Percentiles rank a stretch among this genome's conserved stretches.
Evolutionary conservation across 2,888 invertebrate species (phyloP).

Genomic region (Chymomyza amoena): DNA sequence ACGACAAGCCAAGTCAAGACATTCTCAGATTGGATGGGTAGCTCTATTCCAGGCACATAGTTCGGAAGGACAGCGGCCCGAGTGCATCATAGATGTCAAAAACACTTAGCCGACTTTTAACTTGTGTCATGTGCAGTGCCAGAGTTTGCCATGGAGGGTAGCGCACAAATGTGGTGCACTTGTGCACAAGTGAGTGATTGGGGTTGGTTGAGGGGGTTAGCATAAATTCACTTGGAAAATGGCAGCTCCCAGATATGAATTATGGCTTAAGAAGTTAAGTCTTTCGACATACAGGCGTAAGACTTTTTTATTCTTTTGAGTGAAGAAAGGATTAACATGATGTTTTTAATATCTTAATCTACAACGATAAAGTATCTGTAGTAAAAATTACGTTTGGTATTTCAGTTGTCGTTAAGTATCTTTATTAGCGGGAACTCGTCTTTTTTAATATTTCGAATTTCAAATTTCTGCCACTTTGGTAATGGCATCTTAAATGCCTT

Average conservation of each 20-base stretch:
- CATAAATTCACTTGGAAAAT: neutral
- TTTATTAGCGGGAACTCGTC: too few species aligned
- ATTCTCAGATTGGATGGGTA: neutral
- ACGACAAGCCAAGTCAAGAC: constrained; percentile 29
- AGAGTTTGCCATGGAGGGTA: neutral
- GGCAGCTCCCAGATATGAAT: neutral
- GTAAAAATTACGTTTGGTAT: too few species aligned
- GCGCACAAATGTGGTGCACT: neutral
- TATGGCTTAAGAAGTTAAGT: neutral
- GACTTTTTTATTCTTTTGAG: too few species aligned
- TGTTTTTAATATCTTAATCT: too few species aligned
- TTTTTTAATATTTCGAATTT: too few species aligned
- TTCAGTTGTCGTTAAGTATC: too few species aligned
- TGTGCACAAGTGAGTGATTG: neutral
- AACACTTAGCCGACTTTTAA: constrained; percentile 67
- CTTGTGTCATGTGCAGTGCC: constrained; percentile 62
- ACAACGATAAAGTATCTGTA: too few species aligned
- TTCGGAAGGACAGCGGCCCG: constrained; percentile 22
- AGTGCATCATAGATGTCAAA: constrained; percentile 54
- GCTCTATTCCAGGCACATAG: constrained; percentile 10
- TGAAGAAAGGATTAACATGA: too few species aligned
- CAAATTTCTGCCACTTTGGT: too few species aligned
- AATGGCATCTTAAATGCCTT: too few species aligned
- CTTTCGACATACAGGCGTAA: neutral
- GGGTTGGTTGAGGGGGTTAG: neutral